Evolutionary conservation across 35 echinoderm and acorn worm species (phyloP).

Genomic region (Patiria miniata): DNA sequence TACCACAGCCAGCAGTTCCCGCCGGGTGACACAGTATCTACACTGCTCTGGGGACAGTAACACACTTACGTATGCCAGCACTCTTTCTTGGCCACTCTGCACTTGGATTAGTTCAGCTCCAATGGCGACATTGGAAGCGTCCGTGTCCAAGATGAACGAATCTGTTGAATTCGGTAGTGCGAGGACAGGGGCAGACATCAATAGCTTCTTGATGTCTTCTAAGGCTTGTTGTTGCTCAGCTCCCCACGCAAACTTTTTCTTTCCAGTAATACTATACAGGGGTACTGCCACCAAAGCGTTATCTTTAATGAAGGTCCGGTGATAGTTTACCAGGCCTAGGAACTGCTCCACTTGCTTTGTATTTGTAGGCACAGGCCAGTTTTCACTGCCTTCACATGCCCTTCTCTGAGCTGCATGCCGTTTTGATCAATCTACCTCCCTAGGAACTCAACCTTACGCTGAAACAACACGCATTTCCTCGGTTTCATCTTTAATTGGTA

Average conservation of each 20-base stretch:
- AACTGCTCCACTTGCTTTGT: conserved; percentile 39
- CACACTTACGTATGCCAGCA: conserved; percentile 19
- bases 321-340: conserved; percentile 53
- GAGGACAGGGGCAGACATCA: conserved; percentile 37
- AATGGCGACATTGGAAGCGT: conserved; percentile 37
- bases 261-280: conserved; percentile 39
- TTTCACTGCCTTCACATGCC: conserved; percentile 26
- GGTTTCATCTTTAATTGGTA: conserved; percentile 52
- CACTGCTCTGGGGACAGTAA: conserved; percentile 25
- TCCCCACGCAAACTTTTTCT: conserved; percentile 11
- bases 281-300: conserved; percentile 32
- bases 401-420: not conserved
- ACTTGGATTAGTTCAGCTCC: conserved; percentile 26
- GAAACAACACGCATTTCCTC: conserved; percentile 63
- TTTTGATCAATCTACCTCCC: conserved; percentile 12
- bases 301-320: conserved; percentile 48
- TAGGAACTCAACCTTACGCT: not conserved
- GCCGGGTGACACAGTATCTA: conserved; percentile 48
- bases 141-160: conserved; percentile 59
- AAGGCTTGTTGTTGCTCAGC: conserved; percentile 35
- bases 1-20: conserved; percentile 47
- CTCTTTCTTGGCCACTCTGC: conserved; percentile 26
- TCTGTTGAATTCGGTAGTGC: conserved; percentile 37
- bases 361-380: conserved; percentile 31
- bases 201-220: not conserved